Evolutionary conservation across 2,888 invertebrate genomes (phyloP).

Genomic region (Metallyticus violacea): DNA sequence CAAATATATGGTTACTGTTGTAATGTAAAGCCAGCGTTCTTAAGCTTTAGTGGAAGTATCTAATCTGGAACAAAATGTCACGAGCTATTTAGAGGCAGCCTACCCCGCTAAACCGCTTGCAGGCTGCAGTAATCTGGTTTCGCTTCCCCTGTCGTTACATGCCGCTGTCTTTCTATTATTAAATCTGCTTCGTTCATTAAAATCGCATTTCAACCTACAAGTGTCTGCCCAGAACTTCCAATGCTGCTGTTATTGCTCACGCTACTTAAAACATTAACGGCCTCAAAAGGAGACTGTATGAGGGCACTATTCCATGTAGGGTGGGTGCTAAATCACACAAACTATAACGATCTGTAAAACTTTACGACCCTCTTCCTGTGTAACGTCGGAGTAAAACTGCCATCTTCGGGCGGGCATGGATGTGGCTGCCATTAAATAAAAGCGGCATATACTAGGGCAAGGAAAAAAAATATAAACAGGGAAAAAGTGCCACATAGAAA

Average conservation of each 20-base stretch:
- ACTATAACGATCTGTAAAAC: too few relatives aligned
- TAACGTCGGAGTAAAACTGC: too few relatives aligned
- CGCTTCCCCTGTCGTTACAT: neutral
- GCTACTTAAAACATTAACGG: neutral
- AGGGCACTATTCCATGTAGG: too few relatives aligned
- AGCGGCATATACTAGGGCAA: too few relatives aligned
- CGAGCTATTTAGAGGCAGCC: neutral
- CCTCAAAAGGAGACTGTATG: too few relatives aligned
- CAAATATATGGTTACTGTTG: neutral
- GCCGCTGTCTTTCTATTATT: neutral
- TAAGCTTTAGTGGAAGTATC: neutral
- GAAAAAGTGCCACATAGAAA: too few relatives aligned
- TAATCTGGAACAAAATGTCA: neutral
- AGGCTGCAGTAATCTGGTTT: neutral
- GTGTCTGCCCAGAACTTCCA: neutral
- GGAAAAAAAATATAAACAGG: too few relatives aligned
- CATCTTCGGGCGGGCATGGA: too few relatives aligned
- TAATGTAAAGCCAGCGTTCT: neutral
- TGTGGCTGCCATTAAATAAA: too few relatives aligned
- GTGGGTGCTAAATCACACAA: too few relatives aligned
- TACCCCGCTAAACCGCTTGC: neutral
- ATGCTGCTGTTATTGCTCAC: neutral
- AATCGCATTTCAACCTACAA: neutral
- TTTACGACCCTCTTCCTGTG: too few relatives aligned
- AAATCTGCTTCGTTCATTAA: neutral